Evolutionary conservation across 2,888 invertebrate species (phyloP).

Genomic region (Drosophila melanosoma): DNA sequence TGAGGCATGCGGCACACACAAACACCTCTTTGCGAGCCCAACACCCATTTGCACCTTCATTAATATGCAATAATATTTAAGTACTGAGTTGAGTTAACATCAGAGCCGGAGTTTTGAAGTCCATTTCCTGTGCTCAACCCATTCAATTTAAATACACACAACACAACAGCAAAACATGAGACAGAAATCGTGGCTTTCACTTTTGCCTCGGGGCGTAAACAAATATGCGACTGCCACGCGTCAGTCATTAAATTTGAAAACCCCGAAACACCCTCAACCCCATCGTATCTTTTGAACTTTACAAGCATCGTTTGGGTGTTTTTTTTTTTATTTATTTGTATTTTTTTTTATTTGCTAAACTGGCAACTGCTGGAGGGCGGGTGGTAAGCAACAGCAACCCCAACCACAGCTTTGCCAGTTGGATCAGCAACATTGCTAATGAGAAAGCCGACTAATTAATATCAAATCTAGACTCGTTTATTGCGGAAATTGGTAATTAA

Average conservation of each 20-base stretch:
- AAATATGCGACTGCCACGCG: slow-evolving; percentile 69
- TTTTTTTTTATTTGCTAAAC: not conserved
- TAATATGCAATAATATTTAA: slow-evolving; percentile 68
- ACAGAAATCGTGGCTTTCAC: slow-evolving; percentile 31
- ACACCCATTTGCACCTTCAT: slow-evolving; percentile 49
- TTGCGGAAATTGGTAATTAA: slow-evolving; percentile 72
- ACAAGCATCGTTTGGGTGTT: slow-evolving; percentile 23
- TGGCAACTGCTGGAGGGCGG: not conserved
- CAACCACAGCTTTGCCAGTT: slow-evolving; percentile 7
- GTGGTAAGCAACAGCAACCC: slow-evolving; percentile 12
- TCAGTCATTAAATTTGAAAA: slow-evolving; percentile 66
- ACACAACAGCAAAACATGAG: slow-evolving; percentile 45
- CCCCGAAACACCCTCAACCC: slow-evolving; percentile 34
- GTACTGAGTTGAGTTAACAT: slow-evolving; percentile 30
- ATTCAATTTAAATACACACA: slow-evolving; percentile 47
- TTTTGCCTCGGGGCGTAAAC: slow-evolving; percentile 59
- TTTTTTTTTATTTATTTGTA: not conserved
- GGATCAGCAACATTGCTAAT: slow-evolving; percentile 48
- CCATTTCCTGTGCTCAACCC: slow-evolving; percentile 26
- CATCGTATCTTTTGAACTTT: slow-evolving; percentile 65
- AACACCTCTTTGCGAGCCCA: slow-evolving; percentile 10
- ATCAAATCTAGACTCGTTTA: slow-evolving; percentile 50
- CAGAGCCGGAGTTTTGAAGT: slow-evolving; percentile 11
- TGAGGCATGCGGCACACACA: slow-evolving; percentile 49
- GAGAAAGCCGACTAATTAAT: slow-evolving; percentile 58